Conservation (phyloP, 2,888 invertebrate species). For the Mythimna pallens region DNA sequence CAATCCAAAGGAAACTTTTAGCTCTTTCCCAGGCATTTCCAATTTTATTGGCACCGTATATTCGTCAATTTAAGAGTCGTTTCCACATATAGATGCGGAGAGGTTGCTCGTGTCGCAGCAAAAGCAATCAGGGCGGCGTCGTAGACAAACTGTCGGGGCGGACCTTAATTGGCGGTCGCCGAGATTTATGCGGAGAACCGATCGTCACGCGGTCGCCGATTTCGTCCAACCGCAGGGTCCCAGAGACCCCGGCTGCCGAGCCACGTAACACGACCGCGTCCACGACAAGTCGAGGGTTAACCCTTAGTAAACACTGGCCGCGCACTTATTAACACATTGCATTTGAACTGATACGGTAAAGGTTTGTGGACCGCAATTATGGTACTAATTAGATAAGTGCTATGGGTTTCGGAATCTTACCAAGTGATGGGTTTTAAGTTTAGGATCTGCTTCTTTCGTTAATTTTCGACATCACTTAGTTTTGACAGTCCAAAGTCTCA, state of each 20-base stretch:
- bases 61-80: constrained; percentile 63
- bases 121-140: constrained; percentile 90
- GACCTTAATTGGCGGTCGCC: constrained; percentile 90
- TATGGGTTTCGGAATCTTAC: constrained; percentile 4
- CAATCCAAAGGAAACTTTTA: background rate
- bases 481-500: background rate
- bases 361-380: constrained; percentile 47
- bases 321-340: constrained; percentile 70
- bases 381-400: constrained; percentile 27
- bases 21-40: constrained; percentile 41
- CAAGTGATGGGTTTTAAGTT: background rate
- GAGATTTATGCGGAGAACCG: constrained; percentile 89
- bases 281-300: constrained; percentile 53
- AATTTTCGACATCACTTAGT: background rate
- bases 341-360: constrained; percentile 48
- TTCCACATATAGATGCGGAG: constrained; percentile 57
- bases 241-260: constrained; percentile 60
- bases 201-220: constrained; percentile 83
- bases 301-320: constrained; percentile 69
- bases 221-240: constrained; percentile 70
- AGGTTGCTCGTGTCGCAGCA: constrained; percentile 74
- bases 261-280: constrained; percentile 49
- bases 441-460: background rate
- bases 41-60: constrained; percentile 63
- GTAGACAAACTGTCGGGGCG: constrained; percentile 90